Conservation (phyloP, 2,888 invertebrate genomes). For the Pterostichus madidus region DNA sequence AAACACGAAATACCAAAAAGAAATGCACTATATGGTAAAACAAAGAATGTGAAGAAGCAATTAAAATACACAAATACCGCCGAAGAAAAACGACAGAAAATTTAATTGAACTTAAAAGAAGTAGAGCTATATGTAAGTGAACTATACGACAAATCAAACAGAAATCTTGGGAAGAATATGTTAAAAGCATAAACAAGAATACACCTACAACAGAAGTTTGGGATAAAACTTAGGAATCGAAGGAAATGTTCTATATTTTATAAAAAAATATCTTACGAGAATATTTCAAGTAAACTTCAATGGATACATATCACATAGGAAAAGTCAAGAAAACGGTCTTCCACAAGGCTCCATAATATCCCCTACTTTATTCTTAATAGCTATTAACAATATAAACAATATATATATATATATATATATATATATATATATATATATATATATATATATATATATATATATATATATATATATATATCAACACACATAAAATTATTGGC, state of each 20-base stretch:
- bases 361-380: slow-evolving; percentile 64
- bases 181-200: not conserved
- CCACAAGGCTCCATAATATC: slow-evolving; percentile 66
- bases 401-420: too few relatives aligned
- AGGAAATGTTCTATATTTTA: slow-evolving; percentile 20
- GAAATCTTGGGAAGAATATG: slow-evolving; percentile 10
- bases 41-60: not conserved
- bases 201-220: slow-evolving; percentile 6
- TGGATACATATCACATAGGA: slow-evolving; percentile 23
- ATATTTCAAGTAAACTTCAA: slow-evolving; percentile 60
- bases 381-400: slow-evolving; percentile 57
- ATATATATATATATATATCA: too few relatives aligned
- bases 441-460: too few relatives aligned
- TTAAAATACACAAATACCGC: not conserved
- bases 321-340: slow-evolving; percentile 58
- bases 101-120: slow-evolving; percentile 1
- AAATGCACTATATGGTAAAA: not conserved
- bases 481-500: not conserved
- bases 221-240: not conserved
- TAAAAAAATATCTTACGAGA: slow-evolving; percentile 62
- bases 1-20: not conserved
- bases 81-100: too few relatives aligned
- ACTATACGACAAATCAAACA: slow-evolving; percentile 14
- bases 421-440: too few relatives aligned
- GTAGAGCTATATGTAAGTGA: not conserved